These are phyloP conservation scores for Salvelinus fontinalis DNA, from an alignment of 2,113 vertebrate genomes.

Conservation along the genomic window DNA sequence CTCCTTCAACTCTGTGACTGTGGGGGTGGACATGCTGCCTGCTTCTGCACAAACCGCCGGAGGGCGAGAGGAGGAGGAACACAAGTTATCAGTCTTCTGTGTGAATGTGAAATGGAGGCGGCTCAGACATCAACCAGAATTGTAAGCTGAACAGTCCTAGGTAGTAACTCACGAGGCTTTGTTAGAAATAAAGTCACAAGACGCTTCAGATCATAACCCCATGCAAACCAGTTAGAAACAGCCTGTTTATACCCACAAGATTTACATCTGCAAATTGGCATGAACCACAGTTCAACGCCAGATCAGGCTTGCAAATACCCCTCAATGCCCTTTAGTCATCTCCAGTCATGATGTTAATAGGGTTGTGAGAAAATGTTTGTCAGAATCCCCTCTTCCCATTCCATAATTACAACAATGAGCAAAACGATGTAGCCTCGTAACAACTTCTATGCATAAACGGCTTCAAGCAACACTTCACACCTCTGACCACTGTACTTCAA, in stretches of 20 bases:
- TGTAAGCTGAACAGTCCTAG: background rate
- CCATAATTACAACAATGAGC: background rate
- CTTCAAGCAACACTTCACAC: constrained; percentile 8
- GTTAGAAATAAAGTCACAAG: background rate
- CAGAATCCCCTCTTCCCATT: background rate
- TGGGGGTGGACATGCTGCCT: constrained; percentile 70
- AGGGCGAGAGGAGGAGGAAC: constrained; percentile 31
- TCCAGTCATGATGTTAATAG: constrained; percentile 10
- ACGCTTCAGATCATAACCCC: background rate
- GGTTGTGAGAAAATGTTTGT: background rate
- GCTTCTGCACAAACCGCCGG: constrained; percentile 55
- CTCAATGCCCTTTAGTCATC: background rate
- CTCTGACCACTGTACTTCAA: constrained; percentile 31
- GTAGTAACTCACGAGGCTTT: background rate
- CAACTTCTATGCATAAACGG: constrained; percentile 12
- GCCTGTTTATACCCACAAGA: background rate
- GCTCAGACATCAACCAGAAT: background rate
- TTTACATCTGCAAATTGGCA: constrained; percentile 1
- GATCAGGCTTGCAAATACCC: background rate
- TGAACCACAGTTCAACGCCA: background rate
- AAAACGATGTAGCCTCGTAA: background rate
- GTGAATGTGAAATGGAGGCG: constrained; percentile 2
- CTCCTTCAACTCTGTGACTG: constrained; percentile 75
- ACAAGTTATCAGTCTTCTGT: too few species aligned
- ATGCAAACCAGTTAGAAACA: background rate